Evolutionary conservation across 30 jellyfish, hydroid and myxozoan genomes (phyloP).

Genomic region (Morbakka virulenta): DNA sequence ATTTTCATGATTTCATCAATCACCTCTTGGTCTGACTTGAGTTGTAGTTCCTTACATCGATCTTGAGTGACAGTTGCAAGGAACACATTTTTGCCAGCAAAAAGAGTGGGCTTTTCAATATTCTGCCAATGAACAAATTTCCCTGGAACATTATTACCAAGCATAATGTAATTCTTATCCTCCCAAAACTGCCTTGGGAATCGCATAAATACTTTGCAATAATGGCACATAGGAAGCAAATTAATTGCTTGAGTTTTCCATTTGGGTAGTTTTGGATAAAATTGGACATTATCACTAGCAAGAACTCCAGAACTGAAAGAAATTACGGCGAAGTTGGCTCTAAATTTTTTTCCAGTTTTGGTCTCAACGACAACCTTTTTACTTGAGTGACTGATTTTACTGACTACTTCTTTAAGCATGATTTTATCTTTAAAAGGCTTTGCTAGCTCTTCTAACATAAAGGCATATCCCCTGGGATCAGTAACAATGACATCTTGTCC

Average conservation of each 20-base stretch:
- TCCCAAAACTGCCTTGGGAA: conserved; percentile 83
- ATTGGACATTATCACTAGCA: conserved; percentile 21
- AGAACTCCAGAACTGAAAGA: conserved; percentile 69
- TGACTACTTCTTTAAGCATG: conserved; percentile 17
- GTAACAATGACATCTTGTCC: conserved; percentile 60
- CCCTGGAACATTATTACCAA: conserved; percentile 42
- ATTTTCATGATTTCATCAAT: conserved; percentile 36
- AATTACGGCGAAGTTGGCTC: conserved; percentile 60
- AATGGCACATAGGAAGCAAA: conserved; percentile 40
- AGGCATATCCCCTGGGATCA: conserved; percentile 54
- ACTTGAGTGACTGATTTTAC: conserved; percentile 15
- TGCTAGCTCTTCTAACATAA: conserved; percentile 22
- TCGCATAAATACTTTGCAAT: conserved; percentile 64
- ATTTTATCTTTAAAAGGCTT: conserved; percentile 34
- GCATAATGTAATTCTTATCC: conserved; percentile 52
- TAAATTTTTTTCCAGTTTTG: conserved; percentile 35
- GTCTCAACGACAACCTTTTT: conserved; percentile 15
- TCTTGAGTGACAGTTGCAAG: conserved; percentile 65
- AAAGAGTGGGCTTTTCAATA: conserved; percentile 37
- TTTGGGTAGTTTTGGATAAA: conserved; percentile 61
- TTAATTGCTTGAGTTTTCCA: conserved; percentile 73
- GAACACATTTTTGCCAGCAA: conserved; percentile 23
- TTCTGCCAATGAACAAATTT: conserved; percentile 71
- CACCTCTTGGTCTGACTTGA: conserved; percentile 39
- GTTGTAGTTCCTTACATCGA: conserved; percentile 39